A percentile compares a stretch with the other conserved stretches of the same genome.
Evolutionary conservation across 2,797 vertebrate genomes (phyloP).

Genomic region (Takifugu rubripes): DNA sequence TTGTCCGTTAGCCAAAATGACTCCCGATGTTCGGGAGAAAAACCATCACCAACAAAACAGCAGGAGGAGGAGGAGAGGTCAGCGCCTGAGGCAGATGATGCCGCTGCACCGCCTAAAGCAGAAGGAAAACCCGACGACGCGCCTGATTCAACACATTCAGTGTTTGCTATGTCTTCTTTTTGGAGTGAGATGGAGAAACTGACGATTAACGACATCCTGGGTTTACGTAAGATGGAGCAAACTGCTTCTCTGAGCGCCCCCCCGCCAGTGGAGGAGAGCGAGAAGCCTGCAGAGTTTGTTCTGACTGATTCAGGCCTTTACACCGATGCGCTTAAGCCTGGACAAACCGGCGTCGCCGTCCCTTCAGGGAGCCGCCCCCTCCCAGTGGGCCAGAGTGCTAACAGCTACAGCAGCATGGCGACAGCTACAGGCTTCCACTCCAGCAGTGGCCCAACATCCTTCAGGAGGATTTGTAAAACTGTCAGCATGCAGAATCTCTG

Average conservation of each 20-base stretch:
- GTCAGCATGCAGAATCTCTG: conserved; percentile 67
- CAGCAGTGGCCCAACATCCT: conserved; percentile 31
- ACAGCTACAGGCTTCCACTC: neutral
- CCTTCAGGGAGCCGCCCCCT: conserved; percentile 58
- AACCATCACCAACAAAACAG: neutral
- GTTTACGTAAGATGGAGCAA: conserved; percentile 48
- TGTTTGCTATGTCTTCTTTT: conserved; percentile 79
- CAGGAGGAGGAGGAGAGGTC: conserved; percentile 19
- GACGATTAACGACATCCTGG: conserved; percentile 81
- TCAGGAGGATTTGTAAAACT: conserved; percentile 69
- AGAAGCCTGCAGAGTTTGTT: conserved; percentile 34
- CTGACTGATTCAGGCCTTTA: conserved; percentile 60
- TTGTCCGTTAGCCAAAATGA: conserved; percentile 21
- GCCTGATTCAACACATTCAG: conserved; percentile 37
- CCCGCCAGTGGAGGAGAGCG: conserved; percentile 46
- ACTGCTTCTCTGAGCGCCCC: conserved; percentile 31
- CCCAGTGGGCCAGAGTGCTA: conserved; percentile 6
- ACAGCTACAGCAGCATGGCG: conserved; percentile 28
- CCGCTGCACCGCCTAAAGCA: conserved; percentile 8
- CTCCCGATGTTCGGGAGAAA: conserved; percentile 10
- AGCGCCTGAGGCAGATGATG: conserved; percentile 4
- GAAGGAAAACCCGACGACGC: conserved; percentile 12
- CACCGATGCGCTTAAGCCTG: conserved; percentile 42
- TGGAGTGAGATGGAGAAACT: conserved; percentile 82
- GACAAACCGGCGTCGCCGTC: conserved; percentile 9